A percentile compares a stretch with the other conserved stretches of the same genome.
phyloP scores from a whole-genome alignment of 2,888 invertebrate genomes.

The Heteropelma amictum region DNA sequence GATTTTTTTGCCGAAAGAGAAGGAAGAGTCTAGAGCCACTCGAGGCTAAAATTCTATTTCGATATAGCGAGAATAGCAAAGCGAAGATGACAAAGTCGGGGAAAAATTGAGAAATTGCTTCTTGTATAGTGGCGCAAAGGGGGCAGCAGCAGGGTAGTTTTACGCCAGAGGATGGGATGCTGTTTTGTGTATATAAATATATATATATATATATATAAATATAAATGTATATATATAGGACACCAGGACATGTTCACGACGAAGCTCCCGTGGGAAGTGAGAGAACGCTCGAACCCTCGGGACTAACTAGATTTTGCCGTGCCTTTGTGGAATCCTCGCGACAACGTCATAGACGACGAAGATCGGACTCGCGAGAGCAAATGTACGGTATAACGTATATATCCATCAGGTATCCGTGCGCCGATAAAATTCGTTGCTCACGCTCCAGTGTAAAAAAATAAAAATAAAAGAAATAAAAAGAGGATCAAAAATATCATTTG shows the following conservation, averaged over 20 bases:
- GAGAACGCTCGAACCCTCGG: constrained; percentile 61
- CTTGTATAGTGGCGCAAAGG: constrained; percentile 62
- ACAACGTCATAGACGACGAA: constrained; percentile 42
- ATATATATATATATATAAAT: too few relatives aligned
- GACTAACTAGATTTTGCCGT: constrained; percentile 73
- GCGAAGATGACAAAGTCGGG: constrained; percentile 77
- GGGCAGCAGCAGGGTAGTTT: neutral
- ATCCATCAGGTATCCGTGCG: constrained; percentile 56
- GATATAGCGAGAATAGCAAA: constrained; percentile 73
- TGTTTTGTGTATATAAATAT: too few relatives aligned
- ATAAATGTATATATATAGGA: too few relatives aligned
- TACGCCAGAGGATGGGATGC: neutral
- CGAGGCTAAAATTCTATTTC: constrained; percentile 75
- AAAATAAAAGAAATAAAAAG: too few relatives aligned
- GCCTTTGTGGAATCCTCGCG: constrained; percentile 65
- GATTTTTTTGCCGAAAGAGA: constrained; percentile 47
- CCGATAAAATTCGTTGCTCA: too few relatives aligned
- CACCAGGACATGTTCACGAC: constrained; percentile 12
- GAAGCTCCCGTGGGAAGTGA: constrained; percentile 65
- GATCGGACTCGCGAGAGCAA: constrained; percentile 58
- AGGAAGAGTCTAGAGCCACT: constrained; percentile 59
- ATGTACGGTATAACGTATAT: too few relatives aligned
- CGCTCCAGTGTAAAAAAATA: too few relatives aligned
- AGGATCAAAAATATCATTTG: too few relatives aligned
- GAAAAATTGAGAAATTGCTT: constrained; percentile 77